Conservation (phyloP, 2,888 invertebrate genomes). For the Lagria hirta region DNA sequence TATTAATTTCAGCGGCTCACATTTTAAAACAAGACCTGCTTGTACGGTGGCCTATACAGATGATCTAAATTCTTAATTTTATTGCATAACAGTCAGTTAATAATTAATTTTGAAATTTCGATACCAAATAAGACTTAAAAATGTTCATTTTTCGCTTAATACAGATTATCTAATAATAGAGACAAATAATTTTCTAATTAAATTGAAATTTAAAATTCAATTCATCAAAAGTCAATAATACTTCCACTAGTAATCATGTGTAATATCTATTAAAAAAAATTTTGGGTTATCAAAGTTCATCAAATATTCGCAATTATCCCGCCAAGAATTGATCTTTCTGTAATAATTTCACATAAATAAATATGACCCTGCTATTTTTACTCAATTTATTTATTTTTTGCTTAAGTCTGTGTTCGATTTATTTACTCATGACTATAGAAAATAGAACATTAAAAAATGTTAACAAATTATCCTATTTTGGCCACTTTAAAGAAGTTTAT, state of each 20-base stretch:
- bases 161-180: conserved; percentile 27
- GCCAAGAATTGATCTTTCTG: conserved; percentile 1
- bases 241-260: not conserved
- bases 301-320: conserved; percentile 9
- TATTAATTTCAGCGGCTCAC: too few relatives aligned
- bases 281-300: conserved; percentile 16
- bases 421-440: too few relatives aligned
- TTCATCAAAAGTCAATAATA: conserved; percentile 4
- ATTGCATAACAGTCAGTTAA: conserved; percentile 11
- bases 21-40: too few relatives aligned
- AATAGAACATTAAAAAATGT: too few relatives aligned
- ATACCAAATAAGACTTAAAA: conserved; percentile 4
- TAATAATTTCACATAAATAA: not conserved
- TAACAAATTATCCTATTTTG: too few relatives aligned
- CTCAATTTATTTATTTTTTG: conserved; percentile 2
- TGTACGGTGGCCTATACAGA: conserved; percentile 14
- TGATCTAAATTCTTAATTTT: conserved; percentile 1
- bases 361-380: conserved; percentile 3
- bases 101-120: too few relatives aligned
- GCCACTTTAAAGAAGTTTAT: too few relatives aligned
- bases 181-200: conserved; percentile 16
- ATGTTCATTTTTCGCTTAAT: conserved; percentile 30
- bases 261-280: not conserved
- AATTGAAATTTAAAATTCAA: too few relatives aligned
- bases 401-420: too few relatives aligned